Evolutionary conservation across 2,888 invertebrate species (phyloP).

Genomic region (Rutpela maculata): DNA sequence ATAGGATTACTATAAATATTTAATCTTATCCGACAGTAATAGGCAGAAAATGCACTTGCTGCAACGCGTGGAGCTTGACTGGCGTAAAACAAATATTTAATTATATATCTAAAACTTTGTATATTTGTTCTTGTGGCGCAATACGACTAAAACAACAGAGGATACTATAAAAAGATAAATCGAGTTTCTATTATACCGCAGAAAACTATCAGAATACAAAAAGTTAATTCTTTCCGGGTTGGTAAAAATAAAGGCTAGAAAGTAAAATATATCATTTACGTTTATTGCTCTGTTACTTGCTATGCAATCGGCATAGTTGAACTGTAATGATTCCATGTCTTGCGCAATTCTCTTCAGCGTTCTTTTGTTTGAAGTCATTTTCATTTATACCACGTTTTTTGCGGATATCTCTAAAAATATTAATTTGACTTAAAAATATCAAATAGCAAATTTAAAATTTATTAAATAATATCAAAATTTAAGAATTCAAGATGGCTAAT

Average conservation of each 20-base stretch:
- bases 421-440: no score
- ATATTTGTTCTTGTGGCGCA: conserved; percentile 41
- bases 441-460: no score
- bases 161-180: conserved; percentile 1
- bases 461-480: no score
- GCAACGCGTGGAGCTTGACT: conserved; percentile 32
- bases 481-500: no score
- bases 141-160: conserved; percentile 12
- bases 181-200: conserved; percentile 13
- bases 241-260: conserved; percentile 14
- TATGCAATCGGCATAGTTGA: no score
- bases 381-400: no score
- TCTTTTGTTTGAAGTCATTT: no score
- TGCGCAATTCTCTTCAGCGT: no score
- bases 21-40: conserved; percentile 47
- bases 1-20: conserved; percentile 49
- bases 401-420: no score
- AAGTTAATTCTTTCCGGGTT: conserved; percentile 28
- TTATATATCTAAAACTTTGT: conserved; percentile 41
- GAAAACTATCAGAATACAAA: neutral
- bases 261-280: neutral
- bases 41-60: conserved; percentile 46
- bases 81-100: conserved; percentile 43
- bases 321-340: no score
- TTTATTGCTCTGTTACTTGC: neutral